A percentile compares a stretch with the other conserved stretches of the same genome.
These are phyloP conservation scores for Trematocara zebra DNA, from an alignment of 2,113 vertebrate species.

Conservation along the genomic window DNA sequence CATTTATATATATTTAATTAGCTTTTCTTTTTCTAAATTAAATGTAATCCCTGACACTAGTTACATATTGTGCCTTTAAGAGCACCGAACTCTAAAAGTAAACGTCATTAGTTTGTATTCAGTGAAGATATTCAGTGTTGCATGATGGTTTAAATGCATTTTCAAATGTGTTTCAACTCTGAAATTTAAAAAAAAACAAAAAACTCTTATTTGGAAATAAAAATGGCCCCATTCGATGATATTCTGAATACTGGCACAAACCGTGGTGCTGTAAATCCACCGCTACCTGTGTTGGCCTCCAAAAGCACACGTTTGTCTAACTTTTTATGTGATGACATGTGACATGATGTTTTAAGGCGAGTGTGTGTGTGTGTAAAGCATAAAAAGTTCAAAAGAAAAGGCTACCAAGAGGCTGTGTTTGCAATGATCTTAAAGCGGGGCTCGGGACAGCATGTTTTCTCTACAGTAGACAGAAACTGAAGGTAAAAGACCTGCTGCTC, in stretches of 20 bases:
- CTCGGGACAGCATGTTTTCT: not conserved
- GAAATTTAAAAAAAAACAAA: fast-evolving
- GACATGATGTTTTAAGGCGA: not conserved
- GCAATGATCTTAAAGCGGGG: not conserved
- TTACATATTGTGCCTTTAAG: not conserved
- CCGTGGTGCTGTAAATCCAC: not conserved
- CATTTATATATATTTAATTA: not conserved
- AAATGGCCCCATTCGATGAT: not conserved
- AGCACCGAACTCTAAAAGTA: not conserved
- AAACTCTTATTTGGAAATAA: not conserved
- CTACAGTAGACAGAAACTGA: constrained; percentile 3
- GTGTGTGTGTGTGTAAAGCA: not conserved
- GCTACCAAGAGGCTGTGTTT: not conserved
- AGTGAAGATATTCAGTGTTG: not conserved
- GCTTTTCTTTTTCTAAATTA: not conserved
- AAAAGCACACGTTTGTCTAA: not conserved
- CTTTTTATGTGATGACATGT: not conserved
- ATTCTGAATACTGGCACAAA: not conserved
- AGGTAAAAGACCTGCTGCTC: constrained; percentile 35
- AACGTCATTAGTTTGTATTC: not conserved
- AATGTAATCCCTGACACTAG: not conserved
- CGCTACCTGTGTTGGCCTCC: not conserved
- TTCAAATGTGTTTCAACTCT: not conserved
- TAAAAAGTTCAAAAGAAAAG: not conserved
- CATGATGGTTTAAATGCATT: not conserved